Evolutionary conservation across 2,797 vertebrate genomes (phyloP), one percentile per base, ranked within the genome.

Genomic region (Mus caroli): DNA sequence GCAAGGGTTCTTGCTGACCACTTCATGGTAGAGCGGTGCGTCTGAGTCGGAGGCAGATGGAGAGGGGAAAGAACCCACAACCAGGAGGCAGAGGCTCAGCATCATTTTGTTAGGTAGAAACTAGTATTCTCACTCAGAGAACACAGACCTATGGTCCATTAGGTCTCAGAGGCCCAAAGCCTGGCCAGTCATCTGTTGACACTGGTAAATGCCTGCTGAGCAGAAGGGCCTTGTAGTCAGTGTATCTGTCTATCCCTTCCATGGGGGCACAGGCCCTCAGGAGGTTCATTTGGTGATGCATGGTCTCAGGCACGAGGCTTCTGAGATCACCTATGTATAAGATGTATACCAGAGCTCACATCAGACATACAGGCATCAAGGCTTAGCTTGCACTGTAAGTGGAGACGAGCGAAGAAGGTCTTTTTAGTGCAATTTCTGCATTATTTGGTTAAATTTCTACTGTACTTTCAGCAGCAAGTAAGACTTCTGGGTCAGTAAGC

Each of bases 371-470:
- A 5, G 37, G 26, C 69, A 28, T 78, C 24, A 62, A 73, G 22
- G 85, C 69, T 78, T 82, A 40, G 34, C 37, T 88, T 90, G 43
- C 43, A 31, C 56, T 46, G 1, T 91, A 62, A 91, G 34, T 90
- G 64, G 83, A 22, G 28, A 71, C 37, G 58, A 40, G 62, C 11
- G 34, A 85, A 1, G 28, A 91, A 88, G 13, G 52, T 37, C 40
- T 94, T 93, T 94, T 46, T 34, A 86, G 54, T 90, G 40, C 11
- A 12, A 14, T 84, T 75, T 82, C 46, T 80, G 19, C 50, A 28
- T 73, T 83, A 79, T 56, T 78, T 50, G 75, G 78, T 92, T 93
- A 79, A 93, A 5, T 24, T 86, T 58, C 92, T 75, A 52, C 77
- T 82, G 22, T 19, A 60, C 52, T 43, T 75, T 67, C 31, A 62